phyloP scores from a whole-genome alignment of 1,140 invertebrate genomes.

The Lucilia sericata region DNA sequence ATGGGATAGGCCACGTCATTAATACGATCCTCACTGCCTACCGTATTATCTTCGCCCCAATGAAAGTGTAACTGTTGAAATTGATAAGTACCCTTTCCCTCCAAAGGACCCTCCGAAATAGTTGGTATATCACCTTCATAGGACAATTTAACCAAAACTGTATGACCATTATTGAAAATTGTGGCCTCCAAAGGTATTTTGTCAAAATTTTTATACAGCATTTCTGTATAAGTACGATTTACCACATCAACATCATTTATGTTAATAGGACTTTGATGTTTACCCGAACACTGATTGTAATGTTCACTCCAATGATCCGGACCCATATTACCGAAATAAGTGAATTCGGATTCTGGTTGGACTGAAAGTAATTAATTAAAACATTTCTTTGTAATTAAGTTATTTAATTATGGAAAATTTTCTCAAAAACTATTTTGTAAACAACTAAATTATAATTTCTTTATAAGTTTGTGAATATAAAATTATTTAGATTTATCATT shows the following conservation, averaged over 20 bases:
- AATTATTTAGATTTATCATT: background rate
- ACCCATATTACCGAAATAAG: slow-evolving; percentile 69
- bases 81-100: slow-evolving; percentile 73
- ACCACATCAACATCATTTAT: slow-evolving; percentile 75
- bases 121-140: slow-evolving; percentile 69
- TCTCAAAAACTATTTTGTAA: too few relatives aligned
- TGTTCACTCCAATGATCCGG: slow-evolving; percentile 78
- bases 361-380: background rate
- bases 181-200: slow-evolving; percentile 69
- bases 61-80: slow-evolving; percentile 85
- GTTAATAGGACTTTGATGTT: slow-evolving; percentile 87
- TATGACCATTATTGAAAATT: slow-evolving; percentile 83
- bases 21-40: slow-evolving; percentile 90
- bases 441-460: background rate
- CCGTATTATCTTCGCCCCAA: slow-evolving; percentile 82
- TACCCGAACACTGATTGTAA: slow-evolving; percentile 78
- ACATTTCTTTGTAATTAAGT: too few relatives aligned
- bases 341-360: slow-evolving; percentile 47
- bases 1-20: slow-evolving; percentile 80
- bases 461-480: background rate
- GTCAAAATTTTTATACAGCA: slow-evolving; percentile 73
- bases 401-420: too few relatives aligned
- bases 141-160: slow-evolving; percentile 73
- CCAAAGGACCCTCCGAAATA: slow-evolving; percentile 78
- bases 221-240: slow-evolving; percentile 66